These are phyloP conservation scores for Halocynthia aurantium DNA, from an alignment of 23 tunicate species.

Conservation along the genomic window DNA sequence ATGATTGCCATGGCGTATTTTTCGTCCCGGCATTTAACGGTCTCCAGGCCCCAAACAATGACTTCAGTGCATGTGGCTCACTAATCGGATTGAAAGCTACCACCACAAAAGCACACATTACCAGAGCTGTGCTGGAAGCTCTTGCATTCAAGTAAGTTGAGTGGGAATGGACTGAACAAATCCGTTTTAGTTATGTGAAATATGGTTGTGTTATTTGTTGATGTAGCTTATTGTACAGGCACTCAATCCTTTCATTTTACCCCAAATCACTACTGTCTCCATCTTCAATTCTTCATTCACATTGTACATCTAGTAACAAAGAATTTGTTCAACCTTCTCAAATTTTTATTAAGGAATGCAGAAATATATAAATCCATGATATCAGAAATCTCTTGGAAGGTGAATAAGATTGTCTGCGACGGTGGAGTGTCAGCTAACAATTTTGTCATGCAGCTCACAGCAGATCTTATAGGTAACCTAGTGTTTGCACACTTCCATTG, in stretches of 20 bases:
- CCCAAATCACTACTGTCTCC: too few relatives aligned
- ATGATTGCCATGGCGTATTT: constrained; percentile 38
- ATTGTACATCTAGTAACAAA: too few relatives aligned
- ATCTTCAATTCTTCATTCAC: too few relatives aligned
- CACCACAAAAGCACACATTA: constrained; percentile 42
- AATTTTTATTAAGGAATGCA: constrained; percentile 26
- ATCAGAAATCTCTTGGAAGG: constrained; percentile 44
- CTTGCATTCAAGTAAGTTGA: constrained; percentile 48
- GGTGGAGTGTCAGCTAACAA: constrained; percentile 79
- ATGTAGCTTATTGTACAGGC: too few relatives aligned
- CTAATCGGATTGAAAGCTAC: constrained; percentile 69
- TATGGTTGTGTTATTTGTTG: too few relatives aligned
- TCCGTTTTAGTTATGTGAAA: too few relatives aligned
- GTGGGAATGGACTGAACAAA: not conserved
- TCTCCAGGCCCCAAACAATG: constrained; percentile 85
- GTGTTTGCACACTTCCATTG: too few relatives aligned
- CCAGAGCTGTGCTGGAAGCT: constrained; percentile 81
- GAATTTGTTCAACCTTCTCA: too few relatives aligned
- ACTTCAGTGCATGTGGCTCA: constrained; percentile 77
- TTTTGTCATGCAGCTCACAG: constrained; percentile 55
- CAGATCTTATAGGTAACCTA: constrained; percentile 41
- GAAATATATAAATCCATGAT: constrained; percentile 56
- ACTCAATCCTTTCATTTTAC: too few relatives aligned
- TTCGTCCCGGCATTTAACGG: constrained; percentile 96
- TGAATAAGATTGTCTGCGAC: constrained; percentile 75